Evolutionary conservation across 2,888 invertebrate species (phyloP).

Genomic region (Vanessa cardui): DNA sequence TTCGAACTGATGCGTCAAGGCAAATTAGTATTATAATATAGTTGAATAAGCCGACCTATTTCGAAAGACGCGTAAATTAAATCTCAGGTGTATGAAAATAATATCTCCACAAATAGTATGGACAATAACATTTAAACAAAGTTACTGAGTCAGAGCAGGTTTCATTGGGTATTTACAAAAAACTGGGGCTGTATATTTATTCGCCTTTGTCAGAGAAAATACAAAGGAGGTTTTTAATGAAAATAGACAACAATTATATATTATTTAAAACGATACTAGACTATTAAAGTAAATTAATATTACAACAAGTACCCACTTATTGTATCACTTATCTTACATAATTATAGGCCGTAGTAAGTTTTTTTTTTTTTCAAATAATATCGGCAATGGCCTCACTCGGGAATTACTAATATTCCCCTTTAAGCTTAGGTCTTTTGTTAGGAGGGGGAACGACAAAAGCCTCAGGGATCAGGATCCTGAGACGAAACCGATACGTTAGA

Average conservation of each 20-base stretch:
- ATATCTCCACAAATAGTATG: background rate
- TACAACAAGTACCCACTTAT: no score
- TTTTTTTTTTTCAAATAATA: no score
- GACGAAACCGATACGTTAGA: no score
- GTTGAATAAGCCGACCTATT: conserved; percentile 30
- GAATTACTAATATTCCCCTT: no score
- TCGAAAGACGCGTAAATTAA: conserved; percentile 16
- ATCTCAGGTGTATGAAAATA: background rate
- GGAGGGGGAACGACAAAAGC: no score
- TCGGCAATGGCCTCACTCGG: no score
- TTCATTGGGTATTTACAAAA: background rate
- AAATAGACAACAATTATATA: background rate
- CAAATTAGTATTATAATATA: conserved; percentile 37
- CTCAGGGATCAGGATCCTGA: no score
- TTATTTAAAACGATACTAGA: no score
- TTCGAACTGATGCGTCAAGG: conserved; percentile 45
- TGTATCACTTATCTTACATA: no score
- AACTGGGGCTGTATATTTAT: background rate
- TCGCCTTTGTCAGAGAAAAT: background rate
- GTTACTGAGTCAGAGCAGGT: background rate
- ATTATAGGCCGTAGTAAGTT: no score
- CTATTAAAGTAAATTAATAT: no score
- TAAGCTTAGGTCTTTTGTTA: no score
- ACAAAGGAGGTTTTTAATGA: background rate
- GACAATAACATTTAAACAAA: background rate